phyloP scores from a whole-genome alignment of 2,888 invertebrate species.

The Marronus borbonicus region DNA sequence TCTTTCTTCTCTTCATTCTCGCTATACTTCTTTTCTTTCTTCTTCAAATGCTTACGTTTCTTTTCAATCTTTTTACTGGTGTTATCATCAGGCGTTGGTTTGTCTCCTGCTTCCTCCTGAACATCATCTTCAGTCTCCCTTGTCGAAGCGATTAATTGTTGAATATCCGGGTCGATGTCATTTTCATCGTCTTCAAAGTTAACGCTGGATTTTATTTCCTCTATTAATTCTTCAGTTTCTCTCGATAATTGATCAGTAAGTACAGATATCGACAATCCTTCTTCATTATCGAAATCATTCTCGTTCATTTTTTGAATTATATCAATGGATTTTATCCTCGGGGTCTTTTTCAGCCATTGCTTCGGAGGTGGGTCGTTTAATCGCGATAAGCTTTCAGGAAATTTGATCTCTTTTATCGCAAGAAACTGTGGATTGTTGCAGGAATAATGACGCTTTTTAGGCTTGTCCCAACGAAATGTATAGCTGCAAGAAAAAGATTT shows the following conservation, averaged over 20 bases:
- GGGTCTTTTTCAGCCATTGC: slow-evolving; percentile 66
- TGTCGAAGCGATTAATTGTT: slow-evolving; percentile 51
- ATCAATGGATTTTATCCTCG: slow-evolving; percentile 62
- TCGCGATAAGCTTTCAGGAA: slow-evolving; percentile 60
- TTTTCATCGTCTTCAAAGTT: slow-evolving; percentile 56
- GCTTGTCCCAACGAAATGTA: slow-evolving; percentile 54
- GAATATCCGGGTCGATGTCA: slow-evolving; percentile 63
- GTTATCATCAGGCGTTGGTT: not conserved
- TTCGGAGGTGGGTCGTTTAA: slow-evolving; percentile 65
- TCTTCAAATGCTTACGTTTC: slow-evolving; percentile 52
- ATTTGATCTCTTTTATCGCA: slow-evolving; percentile 61
- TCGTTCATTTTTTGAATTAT: slow-evolving; percentile 47
- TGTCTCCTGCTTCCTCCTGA: slow-evolving; percentile 22
- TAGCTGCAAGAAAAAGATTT: slow-evolving; percentile 50
- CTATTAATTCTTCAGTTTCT: slow-evolving; percentile 53
- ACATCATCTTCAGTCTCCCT: not conserved
- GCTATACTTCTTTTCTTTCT: slow-evolving; percentile 19
- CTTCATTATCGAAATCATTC: slow-evolving; percentile 41
- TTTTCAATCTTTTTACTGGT: slow-evolving; percentile 23
- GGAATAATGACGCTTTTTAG: slow-evolving; percentile 47
- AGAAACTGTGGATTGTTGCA: slow-evolving; percentile 54
- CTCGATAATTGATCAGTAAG: slow-evolving; percentile 51
- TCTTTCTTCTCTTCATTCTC: slow-evolving; percentile 42
- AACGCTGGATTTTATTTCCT: slow-evolving; percentile 51
- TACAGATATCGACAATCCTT: slow-evolving; percentile 50